These are phyloP conservation scores for Eupsittula cactorum DNA, from an alignment of 2,113 vertebrate genomes.

Conservation along the genomic window DNA sequence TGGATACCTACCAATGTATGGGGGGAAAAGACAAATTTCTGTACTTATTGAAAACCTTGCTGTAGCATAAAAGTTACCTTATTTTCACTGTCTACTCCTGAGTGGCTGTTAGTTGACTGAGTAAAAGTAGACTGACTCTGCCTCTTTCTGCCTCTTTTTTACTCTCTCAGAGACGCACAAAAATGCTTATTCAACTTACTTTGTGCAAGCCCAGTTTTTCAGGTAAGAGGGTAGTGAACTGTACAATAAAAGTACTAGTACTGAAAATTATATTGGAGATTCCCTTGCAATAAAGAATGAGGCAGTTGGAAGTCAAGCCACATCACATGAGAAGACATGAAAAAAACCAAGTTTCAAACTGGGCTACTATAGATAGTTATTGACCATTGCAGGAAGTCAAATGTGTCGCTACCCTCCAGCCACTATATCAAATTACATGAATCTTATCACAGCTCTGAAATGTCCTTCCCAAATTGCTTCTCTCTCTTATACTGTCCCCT, in stretches of 20 bases:
- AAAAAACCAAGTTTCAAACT: neutral
- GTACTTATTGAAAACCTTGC: neutral
- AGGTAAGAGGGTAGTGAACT: neutral
- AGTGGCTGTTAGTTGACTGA: neutral
- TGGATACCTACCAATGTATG: neutral
- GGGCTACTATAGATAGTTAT: neutral
- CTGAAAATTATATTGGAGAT: neutral
- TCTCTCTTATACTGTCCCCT: neutral
- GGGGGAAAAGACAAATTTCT: neutral
- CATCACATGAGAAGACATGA: neutral
- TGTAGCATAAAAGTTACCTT: neutral
- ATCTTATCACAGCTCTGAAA: slow-evolving; percentile 19
- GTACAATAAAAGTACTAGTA: neutral
- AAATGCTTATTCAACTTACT: neutral
- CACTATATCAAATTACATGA: neutral
- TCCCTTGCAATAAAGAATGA: neutral
- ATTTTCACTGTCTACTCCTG: neutral
- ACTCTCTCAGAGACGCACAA: neutral
- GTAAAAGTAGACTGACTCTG: neutral
- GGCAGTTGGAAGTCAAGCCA: neutral
- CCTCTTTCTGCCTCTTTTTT: neutral
- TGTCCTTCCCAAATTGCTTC: neutral
- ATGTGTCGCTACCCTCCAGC: neutral
- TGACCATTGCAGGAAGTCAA: neutral
- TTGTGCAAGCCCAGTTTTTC: neutral